Percentiles rank a stretch among this genome's conserved stretches.
Evolutionary conservation across 2,797 vertebrate genomes (phyloP).

Genomic region (Cossypha heuglini): DNA sequence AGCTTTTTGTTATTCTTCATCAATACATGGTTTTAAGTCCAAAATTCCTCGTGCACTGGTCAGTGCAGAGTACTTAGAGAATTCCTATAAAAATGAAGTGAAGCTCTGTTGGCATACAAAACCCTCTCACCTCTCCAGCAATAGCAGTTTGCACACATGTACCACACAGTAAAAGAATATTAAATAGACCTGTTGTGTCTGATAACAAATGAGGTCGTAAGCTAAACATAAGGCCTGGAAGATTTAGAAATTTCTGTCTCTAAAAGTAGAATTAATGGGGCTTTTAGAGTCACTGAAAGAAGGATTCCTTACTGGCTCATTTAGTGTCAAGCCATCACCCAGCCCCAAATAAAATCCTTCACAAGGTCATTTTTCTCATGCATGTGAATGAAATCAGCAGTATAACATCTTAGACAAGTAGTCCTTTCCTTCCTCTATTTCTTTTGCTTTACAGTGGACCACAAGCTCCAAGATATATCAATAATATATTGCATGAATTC

Average conservation of each 20-base stretch:
- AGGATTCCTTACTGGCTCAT: neutral
- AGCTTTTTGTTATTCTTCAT: neutral
- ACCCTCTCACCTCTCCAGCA: neutral
- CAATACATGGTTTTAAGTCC: neutral
- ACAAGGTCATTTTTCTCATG: neutral
- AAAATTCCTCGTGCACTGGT: neutral
- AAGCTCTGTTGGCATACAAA: neutral
- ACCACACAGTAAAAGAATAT: neutral
- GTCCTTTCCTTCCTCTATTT: neutral
- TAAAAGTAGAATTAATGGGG: neutral
- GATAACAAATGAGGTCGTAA: neutral
- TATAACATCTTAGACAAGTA: neutral
- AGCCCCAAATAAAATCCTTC: neutral
- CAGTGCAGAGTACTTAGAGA: neutral
- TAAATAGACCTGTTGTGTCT: neutral
- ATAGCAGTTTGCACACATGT: neutral
- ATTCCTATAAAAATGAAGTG: neutral
- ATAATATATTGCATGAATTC: neutral
- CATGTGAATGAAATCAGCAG: neutral
- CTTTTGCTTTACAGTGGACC: neutral
- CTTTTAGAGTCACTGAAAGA: neutral
- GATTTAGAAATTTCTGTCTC: neutral
- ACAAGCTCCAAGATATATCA: rapidly evolving
- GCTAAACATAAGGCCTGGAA: neutral
- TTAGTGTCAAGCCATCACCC: neutral